Evolutionary conservation across 2,888 invertebrate species (phyloP).

Genomic region (Hypolimnas misippus): DNA sequence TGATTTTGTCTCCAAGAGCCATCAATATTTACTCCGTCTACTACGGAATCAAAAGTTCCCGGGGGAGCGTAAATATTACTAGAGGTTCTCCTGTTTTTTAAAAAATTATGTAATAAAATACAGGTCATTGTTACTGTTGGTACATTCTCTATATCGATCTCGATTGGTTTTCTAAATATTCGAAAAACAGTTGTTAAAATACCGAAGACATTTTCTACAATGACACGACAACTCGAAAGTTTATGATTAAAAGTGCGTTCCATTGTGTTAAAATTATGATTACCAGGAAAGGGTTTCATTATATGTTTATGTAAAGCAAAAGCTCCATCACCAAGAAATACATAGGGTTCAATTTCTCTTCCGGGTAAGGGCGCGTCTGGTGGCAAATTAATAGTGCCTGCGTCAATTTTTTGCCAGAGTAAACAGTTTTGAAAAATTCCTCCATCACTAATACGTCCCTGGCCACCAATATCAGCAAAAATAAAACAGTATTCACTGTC

Average conservation of each 20-base stretch:
- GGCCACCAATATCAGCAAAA: constrained; percentile 43
- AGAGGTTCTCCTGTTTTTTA: not conserved
- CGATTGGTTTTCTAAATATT: constrained; percentile 31
- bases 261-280: constrained; percentile 24
- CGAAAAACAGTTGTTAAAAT: constrained; percentile 21
- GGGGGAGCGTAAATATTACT: not conserved
- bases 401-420: constrained; percentile 23
- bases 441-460: constrained; percentile 37
- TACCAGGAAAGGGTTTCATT: constrained; percentile 17
- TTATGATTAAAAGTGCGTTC: constrained; percentile 30
- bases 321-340: constrained; percentile 39
- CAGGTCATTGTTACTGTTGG: constrained; percentile 21
- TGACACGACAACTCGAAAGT: constrained; percentile 28
- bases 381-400: constrained; percentile 11
- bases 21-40: not conserved
- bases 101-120: constrained; percentile 27
- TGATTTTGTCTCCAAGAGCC: not conserved
- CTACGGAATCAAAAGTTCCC: not conserved
- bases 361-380: not conserved
- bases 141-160: constrained; percentile 14
- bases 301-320: constrained; percentile 37
- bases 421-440: constrained; percentile 26
- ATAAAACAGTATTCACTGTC: constrained; percentile 45
- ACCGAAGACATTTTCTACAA: constrained; percentile 38
- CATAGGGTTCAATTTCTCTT: constrained; percentile 28